A percentile compares a stretch with the other conserved stretches of the same genome.
These are phyloP conservation scores for Anaspis maculata DNA, from an alignment of 2,888 invertebrate species.

Conservation along the genomic window DNA sequence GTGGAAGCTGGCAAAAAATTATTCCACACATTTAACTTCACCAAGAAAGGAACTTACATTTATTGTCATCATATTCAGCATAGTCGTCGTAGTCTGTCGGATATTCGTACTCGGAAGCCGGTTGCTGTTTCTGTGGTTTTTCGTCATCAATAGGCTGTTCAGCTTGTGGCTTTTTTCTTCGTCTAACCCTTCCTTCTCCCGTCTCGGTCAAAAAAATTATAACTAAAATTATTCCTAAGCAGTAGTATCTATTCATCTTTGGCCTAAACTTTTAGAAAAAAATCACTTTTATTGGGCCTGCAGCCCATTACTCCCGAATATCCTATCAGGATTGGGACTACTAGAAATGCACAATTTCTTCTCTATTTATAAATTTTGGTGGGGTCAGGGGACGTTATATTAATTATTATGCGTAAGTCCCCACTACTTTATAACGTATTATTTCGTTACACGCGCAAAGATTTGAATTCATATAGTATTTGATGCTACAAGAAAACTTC, in stretches of 20 bases:
- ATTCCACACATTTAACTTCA: not conserved
- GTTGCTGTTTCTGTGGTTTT: slow-evolving; percentile 31
- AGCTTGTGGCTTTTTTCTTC: slow-evolving; percentile 11
- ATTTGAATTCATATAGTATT: too few species aligned
- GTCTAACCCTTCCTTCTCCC: slow-evolving; percentile 25
- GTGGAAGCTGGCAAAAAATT: slow-evolving; percentile 8
- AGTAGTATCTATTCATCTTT: slow-evolving; percentile 20
- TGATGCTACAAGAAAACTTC: too few species aligned
- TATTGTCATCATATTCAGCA: slow-evolving; percentile 27
- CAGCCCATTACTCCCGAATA: too few species aligned
- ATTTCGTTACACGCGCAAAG: too few species aligned
- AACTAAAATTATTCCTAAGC: slow-evolving; percentile 22
- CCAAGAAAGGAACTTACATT: slow-evolving; percentile 21
- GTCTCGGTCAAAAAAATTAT: slow-evolving; percentile 22
- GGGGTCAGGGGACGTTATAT: slow-evolving; percentile 18
- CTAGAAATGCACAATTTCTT: slow-evolving; percentile 6
- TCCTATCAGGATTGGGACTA: slow-evolving; percentile 29
- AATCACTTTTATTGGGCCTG: too few species aligned
- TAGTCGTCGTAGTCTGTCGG: slow-evolving; percentile 32
- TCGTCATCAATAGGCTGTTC: too few species aligned
- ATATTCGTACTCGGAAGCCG: slow-evolving; percentile 30
- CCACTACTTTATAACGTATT: too few species aligned
- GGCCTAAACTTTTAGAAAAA: slow-evolving; percentile 2
- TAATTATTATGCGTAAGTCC: slow-evolving; percentile 18
- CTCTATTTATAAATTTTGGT: slow-evolving; percentile 17